Evolutionary conservation across 2,888 invertebrate species (phyloP).

Genomic region (Melitaea athalia): DNA sequence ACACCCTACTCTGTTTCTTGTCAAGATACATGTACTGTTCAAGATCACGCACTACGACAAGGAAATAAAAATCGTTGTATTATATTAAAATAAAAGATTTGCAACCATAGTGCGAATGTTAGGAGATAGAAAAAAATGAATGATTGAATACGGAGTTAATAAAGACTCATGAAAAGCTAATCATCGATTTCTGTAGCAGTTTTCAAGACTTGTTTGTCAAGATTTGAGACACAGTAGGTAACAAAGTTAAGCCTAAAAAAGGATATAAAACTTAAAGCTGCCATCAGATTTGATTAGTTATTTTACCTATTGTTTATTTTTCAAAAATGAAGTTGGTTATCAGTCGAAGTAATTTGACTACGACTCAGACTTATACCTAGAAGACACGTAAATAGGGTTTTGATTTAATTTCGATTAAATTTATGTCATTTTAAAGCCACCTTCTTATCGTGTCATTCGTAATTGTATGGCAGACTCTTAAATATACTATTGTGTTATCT

Average conservation of each 20-base stretch:
- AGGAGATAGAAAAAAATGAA: slow-evolving; percentile 9
- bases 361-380: background rate
- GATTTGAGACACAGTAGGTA: slow-evolving; percentile 32
- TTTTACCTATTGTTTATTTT: background rate
- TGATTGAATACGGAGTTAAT: slow-evolving; percentile 18
- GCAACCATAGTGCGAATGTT: slow-evolving; percentile 21
- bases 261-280: slow-evolving; percentile 22
- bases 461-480: no score
- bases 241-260: slow-evolving; percentile 25
- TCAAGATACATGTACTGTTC: slow-evolving; percentile 23
- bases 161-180: slow-evolving; percentile 33
- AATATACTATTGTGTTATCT: background rate
- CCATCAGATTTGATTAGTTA: slow-evolving; percentile 8
- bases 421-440: slow-evolving; percentile 6
- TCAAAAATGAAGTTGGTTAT: background rate
- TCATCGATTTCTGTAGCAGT: slow-evolving; percentile 27
- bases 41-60: slow-evolving; percentile 27
- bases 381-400: slow-evolving; percentile 23
- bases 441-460: background rate
- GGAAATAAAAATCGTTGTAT: slow-evolving; percentile 16
- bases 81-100: slow-evolving; percentile 15
- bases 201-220: slow-evolving; percentile 33
- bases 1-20: slow-evolving; percentile 14
- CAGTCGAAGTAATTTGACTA: background rate
- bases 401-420: slow-evolving; percentile 6